Percentiles rank a stretch among this genome's conserved stretches.
These are phyloP conservation scores for Torymus tubicola DNA, from an alignment of 2,888 invertebrate species.

Conservation along the genomic window DNA sequence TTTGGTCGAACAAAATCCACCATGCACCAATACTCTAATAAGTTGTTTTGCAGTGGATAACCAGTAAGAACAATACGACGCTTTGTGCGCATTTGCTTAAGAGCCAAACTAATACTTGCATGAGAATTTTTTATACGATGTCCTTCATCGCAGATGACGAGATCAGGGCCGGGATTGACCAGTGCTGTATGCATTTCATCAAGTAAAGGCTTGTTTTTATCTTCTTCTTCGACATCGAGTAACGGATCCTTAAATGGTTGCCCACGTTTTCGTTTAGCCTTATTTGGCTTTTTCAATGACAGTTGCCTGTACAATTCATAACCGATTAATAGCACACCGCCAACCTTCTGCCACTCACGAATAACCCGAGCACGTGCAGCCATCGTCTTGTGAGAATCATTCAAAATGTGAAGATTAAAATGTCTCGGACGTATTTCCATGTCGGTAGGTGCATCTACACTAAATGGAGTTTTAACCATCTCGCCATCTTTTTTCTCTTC, in stretches of 20 bases:
- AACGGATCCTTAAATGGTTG: conserved; percentile 76
- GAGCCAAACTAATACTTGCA: conserved; percentile 95
- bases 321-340: conserved; percentile 96
- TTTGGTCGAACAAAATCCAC: conserved; percentile 99
- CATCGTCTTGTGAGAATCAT: conserved; percentile 95
- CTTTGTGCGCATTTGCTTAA: conserved; percentile 96
- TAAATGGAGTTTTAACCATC: conserved; percentile 68
- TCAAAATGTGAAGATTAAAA: conserved; percentile 92
- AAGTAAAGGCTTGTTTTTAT: conserved; percentile 84
- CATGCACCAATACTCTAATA: conserved; percentile 99
- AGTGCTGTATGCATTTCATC: conserved; percentile 91
- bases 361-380: conserved; percentile 91
- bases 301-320: conserved; percentile 97
- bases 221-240: conserved; percentile 79
- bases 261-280: conserved; percentile 79
- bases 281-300: conserved; percentile 86
- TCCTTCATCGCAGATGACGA: conserved; percentile 97
- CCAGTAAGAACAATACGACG: conserved; percentile 97
- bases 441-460: conserved; percentile 70
- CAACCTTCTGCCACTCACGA: conserved; percentile 89
- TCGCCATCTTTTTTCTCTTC: conserved; percentile 68
- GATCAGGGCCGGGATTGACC: conserved; percentile 93
- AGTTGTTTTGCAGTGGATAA: conserved; percentile 98
- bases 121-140: conserved; percentile 99
- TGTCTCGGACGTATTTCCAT: conserved; percentile 81